Conservation (phyloP, 2,113 vertebrate genomes). For the Eulacestoma nigropectus region DNA sequence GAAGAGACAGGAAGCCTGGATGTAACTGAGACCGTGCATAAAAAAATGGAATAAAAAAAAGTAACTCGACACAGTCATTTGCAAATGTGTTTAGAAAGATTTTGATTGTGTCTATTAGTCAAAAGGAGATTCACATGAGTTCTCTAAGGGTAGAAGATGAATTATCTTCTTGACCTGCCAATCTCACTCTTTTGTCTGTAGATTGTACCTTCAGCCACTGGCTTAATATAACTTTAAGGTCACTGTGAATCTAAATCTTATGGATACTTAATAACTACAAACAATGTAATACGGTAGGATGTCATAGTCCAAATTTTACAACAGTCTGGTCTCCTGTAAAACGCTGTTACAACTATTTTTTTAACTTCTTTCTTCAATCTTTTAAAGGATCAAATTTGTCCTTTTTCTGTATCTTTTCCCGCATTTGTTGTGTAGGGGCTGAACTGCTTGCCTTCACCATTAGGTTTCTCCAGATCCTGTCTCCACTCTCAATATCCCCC, state of each 20-base stretch:
- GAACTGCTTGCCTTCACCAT: background rate
- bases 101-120: background rate
- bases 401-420: background rate
- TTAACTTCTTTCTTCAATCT: background rate
- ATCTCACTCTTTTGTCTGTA: background rate
- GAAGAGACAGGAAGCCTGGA: conserved; percentile 54
- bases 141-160: background rate
- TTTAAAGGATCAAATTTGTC: background rate
- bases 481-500: background rate
- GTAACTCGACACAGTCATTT: background rate
- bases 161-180: background rate
- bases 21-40: background rate
- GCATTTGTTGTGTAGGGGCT: background rate
- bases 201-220: background rate
- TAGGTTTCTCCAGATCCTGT: background rate
- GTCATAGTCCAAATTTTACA: background rate
- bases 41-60: conserved; percentile 3
- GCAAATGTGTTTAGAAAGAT: conserved; percentile 11
- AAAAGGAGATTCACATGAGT: background rate
- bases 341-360: background rate
- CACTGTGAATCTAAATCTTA: background rate
- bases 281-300: background rate
- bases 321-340: background rate
- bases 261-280: background rate
- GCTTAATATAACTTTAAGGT: background rate